Base-by-base conservation (phyloP, 1,140 invertebrate species). In the Bombus pyrosoma region DNA sequence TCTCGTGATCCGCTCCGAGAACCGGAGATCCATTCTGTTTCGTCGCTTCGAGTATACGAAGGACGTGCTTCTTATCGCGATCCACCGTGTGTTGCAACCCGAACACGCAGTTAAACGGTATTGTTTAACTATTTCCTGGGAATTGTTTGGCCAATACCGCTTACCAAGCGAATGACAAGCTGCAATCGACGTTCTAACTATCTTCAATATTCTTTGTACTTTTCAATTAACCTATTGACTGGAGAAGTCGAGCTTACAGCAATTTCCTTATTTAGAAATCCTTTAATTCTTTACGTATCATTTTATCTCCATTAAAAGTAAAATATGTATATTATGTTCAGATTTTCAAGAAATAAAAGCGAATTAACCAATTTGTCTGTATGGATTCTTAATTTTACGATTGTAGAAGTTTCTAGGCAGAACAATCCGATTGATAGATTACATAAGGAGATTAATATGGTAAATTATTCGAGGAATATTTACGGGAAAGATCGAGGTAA, bases 41-140 rank as follows among this genome's bases (percentile, higher is more conserved):
- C 39, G 28, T 41, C 28, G 37, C 25, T 12, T n/a, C 13, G 39
- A 72, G 5, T 72, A n/a, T 41, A 72, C 25, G 12, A 72, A 71
- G 22, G 10, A 72, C 28, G 39, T 41, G 13, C 25, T 41, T 43
- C 28, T 43, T 72, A 41, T 72, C 68, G 37, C 47, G 68, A 34
- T 81, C 78, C 10, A 34, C 0, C 6, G 28, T 12, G 32, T 53
- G 32, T 80, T n/a, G 66, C 22, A 72, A 41, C 25, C 47, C 18
- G 39, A 72, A 72, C 47, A n/a, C 68, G 37, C 66, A 34, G 8
- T 81, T 81, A 59, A 72, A 41, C 15, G 28, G 28, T 59, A 72
- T 73, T 41, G 79, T 81, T 81, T 72, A 39, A 72, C 37, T 41
- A 72, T 72, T 81, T 57, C 47, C 2, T 28, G 47, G 13, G 0